Conservation (phyloP, 2,888 invertebrate genomes). For the Dolichopus griseipennis region DNA sequence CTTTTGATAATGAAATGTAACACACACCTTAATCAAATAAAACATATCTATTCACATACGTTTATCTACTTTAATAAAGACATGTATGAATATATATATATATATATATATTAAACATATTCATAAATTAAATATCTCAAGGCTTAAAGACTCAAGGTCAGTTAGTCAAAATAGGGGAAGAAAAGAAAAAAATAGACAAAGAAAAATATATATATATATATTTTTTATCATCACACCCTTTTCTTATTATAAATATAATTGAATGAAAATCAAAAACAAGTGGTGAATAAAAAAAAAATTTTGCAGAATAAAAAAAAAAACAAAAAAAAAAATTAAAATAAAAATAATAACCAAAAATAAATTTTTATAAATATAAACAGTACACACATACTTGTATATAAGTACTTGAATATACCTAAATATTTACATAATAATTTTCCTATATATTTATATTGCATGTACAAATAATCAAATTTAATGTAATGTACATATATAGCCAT, state of each 20-base stretch:
- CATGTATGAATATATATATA: background rate
- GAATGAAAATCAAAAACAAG: constrained; percentile 1
- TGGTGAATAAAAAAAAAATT: background rate
- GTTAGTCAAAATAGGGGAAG: background rate
- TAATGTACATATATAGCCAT: too few species aligned
- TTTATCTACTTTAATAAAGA: too few species aligned
- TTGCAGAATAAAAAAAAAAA: background rate
- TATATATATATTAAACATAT: background rate
- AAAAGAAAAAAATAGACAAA: background rate
- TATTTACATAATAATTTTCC: too few species aligned
- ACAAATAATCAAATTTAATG: too few species aligned
- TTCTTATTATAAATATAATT: background rate
- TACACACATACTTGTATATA: too few species aligned
- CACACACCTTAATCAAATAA: too few species aligned
- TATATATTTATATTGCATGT: too few species aligned
- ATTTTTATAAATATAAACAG: too few species aligned
- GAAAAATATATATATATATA: too few species aligned
- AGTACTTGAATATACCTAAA: too few species aligned
- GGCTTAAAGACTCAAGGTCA: background rate
- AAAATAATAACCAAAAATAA: background rate
- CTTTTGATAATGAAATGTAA: too few species aligned
- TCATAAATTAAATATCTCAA: background rate
- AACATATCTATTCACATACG: too few species aligned
- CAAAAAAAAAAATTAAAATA: background rate
- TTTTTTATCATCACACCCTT: background rate